Base-by-base conservation (phyloP, 2,888 invertebrate genomes). In the Danaus chrysippus region DNA sequence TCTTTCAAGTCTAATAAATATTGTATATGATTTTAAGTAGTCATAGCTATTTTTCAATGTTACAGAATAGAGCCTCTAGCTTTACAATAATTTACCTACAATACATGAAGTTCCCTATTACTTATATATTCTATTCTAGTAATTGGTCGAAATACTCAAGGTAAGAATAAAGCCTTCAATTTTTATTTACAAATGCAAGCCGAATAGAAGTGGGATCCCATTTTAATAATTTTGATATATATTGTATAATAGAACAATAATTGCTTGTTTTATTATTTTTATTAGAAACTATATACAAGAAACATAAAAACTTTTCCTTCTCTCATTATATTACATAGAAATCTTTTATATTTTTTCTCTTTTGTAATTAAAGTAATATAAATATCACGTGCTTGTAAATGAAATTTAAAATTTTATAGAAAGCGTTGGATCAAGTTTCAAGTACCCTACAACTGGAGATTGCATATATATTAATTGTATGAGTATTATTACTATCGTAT, bases 91-190 rank as follows among this genome's bases (percentile, higher is more conserved):
- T 67, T 61, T 67, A 70, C 66, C 68, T 65, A 71, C 67, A 69
- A 69, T 76, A 73, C 74, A 78, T 55, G 67, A 64, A 67, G 67
- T 64, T 67, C 49, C 67, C 64, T 59, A 42, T 59, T 46, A 55
- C 56, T 58, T 64, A 75, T 78, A 73, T 71, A 63, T 71, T 68
- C 71, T 72, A 81, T 78, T 68, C 71, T 72, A 81, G 78, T 79
- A 81, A 79, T 84, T 87, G 88, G 89, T 88, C 86, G 75, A 85
- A 79, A 84, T 79, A 78, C 78, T 81, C 75, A 71, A 74, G 70
- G 63, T 73, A 73, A 72, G 71, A 68, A 72, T 86, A 86, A 86
- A 86, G 86, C 85, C 80, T 82, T 15, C 11, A 49, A 15, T 49
- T 49, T 49, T 15, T 49, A 49, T 78, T 76, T 75, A 72, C 73